Conservation (phyloP, 2,113 vertebrate genomes). For the Camelus dromedarius region DNA sequence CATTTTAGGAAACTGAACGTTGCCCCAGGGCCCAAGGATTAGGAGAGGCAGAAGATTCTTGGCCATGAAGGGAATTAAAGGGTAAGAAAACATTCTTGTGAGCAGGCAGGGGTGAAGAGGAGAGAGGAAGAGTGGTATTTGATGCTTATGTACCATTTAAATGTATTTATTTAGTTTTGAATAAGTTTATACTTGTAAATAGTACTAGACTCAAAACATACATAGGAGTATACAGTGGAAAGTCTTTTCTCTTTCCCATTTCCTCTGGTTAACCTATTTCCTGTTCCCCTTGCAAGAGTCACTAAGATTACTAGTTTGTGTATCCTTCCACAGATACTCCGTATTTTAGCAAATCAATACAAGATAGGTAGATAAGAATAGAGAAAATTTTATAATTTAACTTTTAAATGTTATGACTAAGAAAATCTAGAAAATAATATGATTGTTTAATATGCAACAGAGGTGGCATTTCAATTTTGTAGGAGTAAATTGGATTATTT, state of each 20-base stretch:
- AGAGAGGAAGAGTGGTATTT: background rate
- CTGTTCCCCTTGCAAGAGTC: background rate
- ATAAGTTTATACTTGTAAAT: background rate
- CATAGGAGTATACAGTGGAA: background rate
- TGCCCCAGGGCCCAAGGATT: background rate
- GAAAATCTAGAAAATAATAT: background rate
- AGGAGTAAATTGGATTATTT: background rate
- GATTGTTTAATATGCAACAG: background rate
- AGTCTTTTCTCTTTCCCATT: background rate
- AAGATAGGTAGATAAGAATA: background rate
- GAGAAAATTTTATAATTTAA: background rate
- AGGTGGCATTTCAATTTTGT: background rate
- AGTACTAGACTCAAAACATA: background rate
- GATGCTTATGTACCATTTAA: background rate
- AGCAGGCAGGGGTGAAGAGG: background rate
- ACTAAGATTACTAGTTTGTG: background rate
- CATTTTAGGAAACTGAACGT: background rate
- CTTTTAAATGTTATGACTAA: background rate
- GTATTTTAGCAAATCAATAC: background rate
- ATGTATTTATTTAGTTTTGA: background rate
- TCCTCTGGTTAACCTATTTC: background rate
- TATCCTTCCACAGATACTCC: background rate
- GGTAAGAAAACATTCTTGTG: background rate
- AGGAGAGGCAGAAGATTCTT: background rate
- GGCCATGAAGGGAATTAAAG: background rate